phyloP scores from a whole-genome alignment of 2,797 vertebrate species.

The Gobionotothen gibberifrons region DNA sequence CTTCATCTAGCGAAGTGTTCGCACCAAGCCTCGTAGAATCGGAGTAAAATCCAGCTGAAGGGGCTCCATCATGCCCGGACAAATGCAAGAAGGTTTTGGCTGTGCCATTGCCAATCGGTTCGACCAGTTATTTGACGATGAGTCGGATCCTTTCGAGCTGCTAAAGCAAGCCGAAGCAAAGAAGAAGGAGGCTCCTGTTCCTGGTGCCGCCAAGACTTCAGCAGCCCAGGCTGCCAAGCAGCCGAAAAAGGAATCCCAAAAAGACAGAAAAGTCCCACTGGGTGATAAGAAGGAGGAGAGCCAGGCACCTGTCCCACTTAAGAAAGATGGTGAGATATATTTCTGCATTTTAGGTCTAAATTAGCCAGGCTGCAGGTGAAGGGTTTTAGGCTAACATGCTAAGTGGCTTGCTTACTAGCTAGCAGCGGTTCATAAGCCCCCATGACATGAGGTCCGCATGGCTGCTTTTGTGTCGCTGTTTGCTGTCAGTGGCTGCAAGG shows the following conservation, averaged over 20 bases:
- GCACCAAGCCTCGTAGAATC: constrained; percentile 96
- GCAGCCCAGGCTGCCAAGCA: constrained; percentile 90
- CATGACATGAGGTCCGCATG: constrained; percentile 83
- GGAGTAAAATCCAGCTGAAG: constrained; percentile 95
- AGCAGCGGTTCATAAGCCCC: constrained; percentile 47
- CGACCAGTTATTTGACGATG: constrained; percentile 98
- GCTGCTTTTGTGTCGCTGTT: constrained; percentile 49
- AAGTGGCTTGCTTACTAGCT: constrained; percentile 50
- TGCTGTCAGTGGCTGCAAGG: constrained; percentile 18
- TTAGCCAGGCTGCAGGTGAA: background rate
- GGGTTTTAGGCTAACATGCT: constrained; percentile 52
- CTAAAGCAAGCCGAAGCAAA: constrained; percentile 91
- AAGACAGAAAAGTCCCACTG: constrained; percentile 91
- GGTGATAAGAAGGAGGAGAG: constrained; percentile 90
- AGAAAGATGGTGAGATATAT: constrained; percentile 91
- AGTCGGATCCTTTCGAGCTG: constrained; percentile 96
- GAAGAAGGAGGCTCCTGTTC: constrained; percentile 92
- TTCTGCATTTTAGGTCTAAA: background rate
- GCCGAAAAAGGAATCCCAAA: constrained; percentile 94
- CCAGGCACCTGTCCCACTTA: constrained; percentile 89
- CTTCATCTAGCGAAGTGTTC: constrained; percentile 91
- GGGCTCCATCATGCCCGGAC: constrained; percentile 99
- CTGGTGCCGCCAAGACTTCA: constrained; percentile 89
- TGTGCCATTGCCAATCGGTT: constrained; percentile 98
- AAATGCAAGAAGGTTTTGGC: constrained; percentile 99